Conservation (phyloP, 64 coral and sea anemone species). For the Hydrozoanthus tunicans region DNA sequence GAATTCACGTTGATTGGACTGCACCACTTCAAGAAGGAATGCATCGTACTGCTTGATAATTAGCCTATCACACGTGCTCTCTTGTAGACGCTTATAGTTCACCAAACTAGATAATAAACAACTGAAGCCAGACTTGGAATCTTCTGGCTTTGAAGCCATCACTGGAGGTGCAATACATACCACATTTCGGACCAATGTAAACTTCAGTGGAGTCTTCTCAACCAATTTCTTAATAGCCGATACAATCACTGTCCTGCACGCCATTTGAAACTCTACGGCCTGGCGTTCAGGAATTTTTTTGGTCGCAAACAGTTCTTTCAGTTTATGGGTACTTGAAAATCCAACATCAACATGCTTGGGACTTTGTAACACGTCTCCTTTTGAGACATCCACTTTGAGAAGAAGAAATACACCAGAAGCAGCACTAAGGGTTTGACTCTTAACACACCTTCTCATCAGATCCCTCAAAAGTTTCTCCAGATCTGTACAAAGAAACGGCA, state of each 20-base stretch:
- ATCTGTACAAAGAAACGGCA: slow-evolving; percentile 20
- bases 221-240: slow-evolving; percentile 29
- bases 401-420: neutral
- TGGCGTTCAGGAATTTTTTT: slow-evolving; percentile 10
- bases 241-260: slow-evolving; percentile 20
- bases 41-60: neutral
- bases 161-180: slow-evolving; percentile 36
- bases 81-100: slow-evolving; percentile 11
- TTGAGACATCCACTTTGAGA: slow-evolving; percentile 24
- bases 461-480: neutral
- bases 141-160: slow-evolving; percentile 4
- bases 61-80: slow-evolving; percentile 2
- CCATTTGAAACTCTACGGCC: slow-evolving; percentile 28
- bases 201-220: slow-evolving; percentile 25
- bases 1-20: slow-evolving; percentile 10
- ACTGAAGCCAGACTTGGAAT: slow-evolving; percentile 26
- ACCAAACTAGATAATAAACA: neutral
- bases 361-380: slow-evolving; percentile 15
- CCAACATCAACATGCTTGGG: slow-evolving; percentile 42
- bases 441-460: slow-evolving; percentile 20
- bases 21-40: slow-evolving; percentile 18
- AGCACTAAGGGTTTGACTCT: neutral
- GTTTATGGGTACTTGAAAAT: slow-evolving; percentile 23
- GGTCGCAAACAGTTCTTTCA: slow-evolving; percentile 36
- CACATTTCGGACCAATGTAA: slow-evolving; percentile 9